Conservation (phyloP, 2,888 invertebrate species). For the Crematogaster levior region DNA sequence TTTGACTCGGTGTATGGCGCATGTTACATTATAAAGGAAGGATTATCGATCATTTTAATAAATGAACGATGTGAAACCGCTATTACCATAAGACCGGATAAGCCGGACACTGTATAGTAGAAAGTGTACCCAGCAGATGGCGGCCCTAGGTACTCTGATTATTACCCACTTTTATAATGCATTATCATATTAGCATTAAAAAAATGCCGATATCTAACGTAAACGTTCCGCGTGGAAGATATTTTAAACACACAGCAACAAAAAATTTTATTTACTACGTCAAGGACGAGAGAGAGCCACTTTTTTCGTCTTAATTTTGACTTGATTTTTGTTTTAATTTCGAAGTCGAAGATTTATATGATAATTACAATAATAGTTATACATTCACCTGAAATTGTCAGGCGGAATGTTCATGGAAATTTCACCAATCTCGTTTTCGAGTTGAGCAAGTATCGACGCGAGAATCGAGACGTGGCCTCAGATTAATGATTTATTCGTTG, state of each 20-base stretch:
- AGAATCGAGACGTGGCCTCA: background rate
- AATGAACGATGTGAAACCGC: slow-evolving; percentile 33
- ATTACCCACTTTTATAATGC: slow-evolving; percentile 22
- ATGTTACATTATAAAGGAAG: slow-evolving; percentile 16
- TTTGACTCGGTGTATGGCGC: background rate
- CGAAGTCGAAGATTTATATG: background rate
- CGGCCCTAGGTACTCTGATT: slow-evolving; percentile 53
- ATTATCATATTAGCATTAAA: background rate
- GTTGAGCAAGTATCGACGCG: background rate
- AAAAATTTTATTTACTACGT: background rate
- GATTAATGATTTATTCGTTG: slow-evolving; percentile 24
- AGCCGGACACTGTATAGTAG: slow-evolving; percentile 20
- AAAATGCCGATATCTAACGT: background rate
- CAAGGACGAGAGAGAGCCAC: background rate
- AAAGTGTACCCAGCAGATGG: slow-evolving; percentile 63
- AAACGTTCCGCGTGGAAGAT: background rate
- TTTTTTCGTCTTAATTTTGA: background rate
- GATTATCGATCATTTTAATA: slow-evolving; percentile 48
- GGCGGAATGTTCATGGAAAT: background rate
- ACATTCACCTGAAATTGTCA: background rate
- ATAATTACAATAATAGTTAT: background rate
- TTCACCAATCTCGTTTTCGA: background rate
- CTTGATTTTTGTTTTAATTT: no score
- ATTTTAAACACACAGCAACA: background rate
- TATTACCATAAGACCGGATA: slow-evolving; percentile 43